A percentile compares a stretch with the other conserved stretches of the same genome.
phyloP scores from a whole-genome alignment of 1,140 invertebrate species.

The Drosophila insularis region DNA sequence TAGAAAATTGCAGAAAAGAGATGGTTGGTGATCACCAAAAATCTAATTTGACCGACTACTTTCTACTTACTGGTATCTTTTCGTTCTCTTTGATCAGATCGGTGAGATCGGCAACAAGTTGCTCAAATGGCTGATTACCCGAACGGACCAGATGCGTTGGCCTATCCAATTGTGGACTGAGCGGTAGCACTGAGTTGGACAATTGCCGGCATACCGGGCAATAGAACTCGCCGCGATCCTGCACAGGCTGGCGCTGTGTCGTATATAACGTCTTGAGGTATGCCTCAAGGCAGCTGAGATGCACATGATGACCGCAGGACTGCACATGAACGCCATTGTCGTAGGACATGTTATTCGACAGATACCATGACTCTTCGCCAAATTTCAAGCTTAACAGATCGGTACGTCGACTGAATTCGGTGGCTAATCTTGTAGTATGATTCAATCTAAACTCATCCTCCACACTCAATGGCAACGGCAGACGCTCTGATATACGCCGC shows the following conservation, averaged over 20 bases:
- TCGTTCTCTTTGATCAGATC: constrained; percentile 88
- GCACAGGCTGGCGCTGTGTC: constrained; percentile 89
- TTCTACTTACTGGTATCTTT: constrained; percentile 84
- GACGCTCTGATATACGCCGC: constrained; percentile 63
- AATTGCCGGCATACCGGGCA: constrained; percentile 97
- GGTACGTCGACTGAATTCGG: constrained; percentile 71
- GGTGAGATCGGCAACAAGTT: constrained; percentile 85
- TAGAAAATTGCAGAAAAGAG: too few relatives aligned
- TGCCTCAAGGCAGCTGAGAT: constrained; percentile 94
- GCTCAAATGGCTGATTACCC: constrained; percentile 84
- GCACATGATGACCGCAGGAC: constrained; percentile 97
- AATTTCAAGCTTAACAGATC: constrained; percentile 73
- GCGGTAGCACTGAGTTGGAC: constrained; percentile 95
- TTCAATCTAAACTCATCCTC: constrained; percentile 67
- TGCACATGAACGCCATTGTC: constrained; percentile 97
- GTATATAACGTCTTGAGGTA: constrained; percentile 92
- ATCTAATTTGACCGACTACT: not conserved
- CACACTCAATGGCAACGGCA: constrained; percentile 65
- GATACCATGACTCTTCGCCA: constrained; percentile 88
- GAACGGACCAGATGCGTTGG: constrained; percentile 86
- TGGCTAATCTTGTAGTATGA: constrained; percentile 62
- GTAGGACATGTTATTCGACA: constrained; percentile 94
- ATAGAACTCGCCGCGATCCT: constrained; percentile 94
- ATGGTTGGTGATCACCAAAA: too few relatives aligned
- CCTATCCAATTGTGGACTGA: constrained; percentile 91